Evolutionary conservation across 2,888 invertebrate species (phyloP).

Genomic region (Gryllus longicercus): DNA sequence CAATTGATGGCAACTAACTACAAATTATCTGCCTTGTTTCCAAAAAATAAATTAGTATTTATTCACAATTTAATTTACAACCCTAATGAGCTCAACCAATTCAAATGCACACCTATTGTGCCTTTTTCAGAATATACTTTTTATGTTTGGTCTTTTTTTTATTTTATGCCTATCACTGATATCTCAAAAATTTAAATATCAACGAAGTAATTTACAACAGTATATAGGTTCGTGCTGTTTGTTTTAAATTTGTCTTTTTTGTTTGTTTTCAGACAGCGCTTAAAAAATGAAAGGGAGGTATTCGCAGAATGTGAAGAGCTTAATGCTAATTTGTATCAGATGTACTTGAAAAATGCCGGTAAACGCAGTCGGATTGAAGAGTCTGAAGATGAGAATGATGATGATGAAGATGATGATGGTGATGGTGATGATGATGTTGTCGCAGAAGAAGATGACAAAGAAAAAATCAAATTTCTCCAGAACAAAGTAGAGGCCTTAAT

Average conservation of each 20-base stretch:
- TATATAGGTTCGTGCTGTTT: too few species aligned
- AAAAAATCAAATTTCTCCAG: neutral
- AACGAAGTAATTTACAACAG: too few species aligned
- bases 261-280: neutral
- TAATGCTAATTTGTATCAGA: neutral
- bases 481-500: neutral
- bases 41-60: too few species aligned
- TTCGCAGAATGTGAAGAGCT: constrained; percentile 19
- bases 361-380: neutral
- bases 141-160: too few species aligned
- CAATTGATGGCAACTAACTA: too few species aligned
- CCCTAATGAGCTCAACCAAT: too few species aligned
- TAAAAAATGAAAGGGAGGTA: constrained; percentile 12
- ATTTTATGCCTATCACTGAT: too few species aligned
- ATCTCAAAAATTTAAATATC: too few species aligned
- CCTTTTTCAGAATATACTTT: too few species aligned
- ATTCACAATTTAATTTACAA: too few species aligned
- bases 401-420: neutral
- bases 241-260: neutral
- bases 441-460: neutral
- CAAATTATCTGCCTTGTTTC: too few species aligned
- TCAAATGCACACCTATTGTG: too few species aligned
- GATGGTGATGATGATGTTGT: neutral
- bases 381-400: neutral
- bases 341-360: neutral